A percentile compares a stretch with the other conserved stretches of the same genome.
These are phyloP conservation scores for Carabus problematicus DNA, from an alignment of 2,888 invertebrate genomes.

Conservation along the genomic window DNA sequence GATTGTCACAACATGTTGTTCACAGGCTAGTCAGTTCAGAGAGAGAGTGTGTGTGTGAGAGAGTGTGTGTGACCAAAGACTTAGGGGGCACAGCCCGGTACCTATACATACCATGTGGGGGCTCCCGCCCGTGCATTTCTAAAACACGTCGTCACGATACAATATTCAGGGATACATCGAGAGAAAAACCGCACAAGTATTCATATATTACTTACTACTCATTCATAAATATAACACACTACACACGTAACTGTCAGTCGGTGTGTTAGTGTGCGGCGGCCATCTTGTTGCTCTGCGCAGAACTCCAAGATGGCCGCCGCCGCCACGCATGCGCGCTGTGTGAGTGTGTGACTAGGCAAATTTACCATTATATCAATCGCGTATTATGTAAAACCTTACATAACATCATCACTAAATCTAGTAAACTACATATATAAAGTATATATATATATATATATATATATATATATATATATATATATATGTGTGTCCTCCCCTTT, in stretches of 20 bases:
- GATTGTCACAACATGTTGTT: no score
- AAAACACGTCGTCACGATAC: conserved; percentile 19
- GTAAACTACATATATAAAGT: conserved; percentile 33
- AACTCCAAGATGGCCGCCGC: no score
- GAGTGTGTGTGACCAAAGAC: conserved; percentile 39
- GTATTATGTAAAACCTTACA: conserved; percentile 40
- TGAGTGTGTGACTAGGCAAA: conserved; percentile 38
- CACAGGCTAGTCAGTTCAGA: no score
- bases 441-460: conserved; percentile 38
- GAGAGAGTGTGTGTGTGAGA: conserved; percentile 30
- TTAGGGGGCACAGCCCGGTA: conserved; percentile 18
- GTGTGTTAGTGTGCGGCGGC: no score
- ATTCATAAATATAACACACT: neutral
- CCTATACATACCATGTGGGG: conserved; percentile 36
- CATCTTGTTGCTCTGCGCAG: no score
- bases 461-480: conserved; percentile 25
- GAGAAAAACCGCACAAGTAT: conserved; percentile 41
- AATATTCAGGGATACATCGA: conserved; percentile 37
- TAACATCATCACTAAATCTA: conserved; percentile 35
- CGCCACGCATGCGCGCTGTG: no score
- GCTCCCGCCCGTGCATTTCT: conserved; percentile 14
- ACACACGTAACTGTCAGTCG: neutral
- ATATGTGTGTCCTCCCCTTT: neutral
- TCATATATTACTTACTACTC: conserved; percentile 15
- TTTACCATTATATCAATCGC: conserved; percentile 30